Base-by-base conservation (phyloP, 2,113 vertebrate genomes). In the Mola mola region DNA sequence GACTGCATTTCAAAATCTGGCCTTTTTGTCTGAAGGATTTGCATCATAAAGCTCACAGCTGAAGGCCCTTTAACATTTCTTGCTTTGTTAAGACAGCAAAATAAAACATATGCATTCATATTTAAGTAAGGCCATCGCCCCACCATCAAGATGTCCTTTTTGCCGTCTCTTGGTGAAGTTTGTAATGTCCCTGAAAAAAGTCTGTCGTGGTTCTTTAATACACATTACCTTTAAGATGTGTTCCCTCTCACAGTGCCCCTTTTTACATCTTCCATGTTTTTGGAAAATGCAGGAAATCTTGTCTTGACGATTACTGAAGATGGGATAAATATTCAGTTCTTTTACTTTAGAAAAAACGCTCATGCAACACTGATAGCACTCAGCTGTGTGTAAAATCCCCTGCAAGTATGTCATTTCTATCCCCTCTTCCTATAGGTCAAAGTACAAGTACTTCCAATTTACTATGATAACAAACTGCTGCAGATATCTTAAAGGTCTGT, bases 11-110 rank as follows among this genome's bases (percentile, higher is more conserved):
- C 6, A 69, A 84, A 81, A 33, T 9, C 36, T 8, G 19, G 24
- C 24, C 42, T 87, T 87, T 86, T 86, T 78, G 68, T 84, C 47
- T 25, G 13, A 50, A 28, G 59, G 28, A 88, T 91, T 90, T 89
- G 81, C 88, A 87, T 89, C 49, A 88, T 83, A 88, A 90, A 90
- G 88, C 79, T 64, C 44, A 47, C 57, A 75, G 70, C 70, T 61
- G 71, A 79, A 82, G 78, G 72, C 61, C 57, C 36, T 74, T 41
- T 19, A 36, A 68, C 20, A 10, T 66, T 81, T 63, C 40, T 26
- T 55, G 36, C 59, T 60, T 86, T 85, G 59, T 70, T 52, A 29
- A 29, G 33, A 57, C 37, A 41, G 28, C 22, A 57, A 63, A 72
- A 71, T 75, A 50, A 75, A 83, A 81, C n/a, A n/a, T 70, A 78